Evolutionary conservation across 2,888 invertebrate species (phyloP), one percentile per base, ranked within the genome.

Genomic region (Drosophila diplacantha): DNA sequence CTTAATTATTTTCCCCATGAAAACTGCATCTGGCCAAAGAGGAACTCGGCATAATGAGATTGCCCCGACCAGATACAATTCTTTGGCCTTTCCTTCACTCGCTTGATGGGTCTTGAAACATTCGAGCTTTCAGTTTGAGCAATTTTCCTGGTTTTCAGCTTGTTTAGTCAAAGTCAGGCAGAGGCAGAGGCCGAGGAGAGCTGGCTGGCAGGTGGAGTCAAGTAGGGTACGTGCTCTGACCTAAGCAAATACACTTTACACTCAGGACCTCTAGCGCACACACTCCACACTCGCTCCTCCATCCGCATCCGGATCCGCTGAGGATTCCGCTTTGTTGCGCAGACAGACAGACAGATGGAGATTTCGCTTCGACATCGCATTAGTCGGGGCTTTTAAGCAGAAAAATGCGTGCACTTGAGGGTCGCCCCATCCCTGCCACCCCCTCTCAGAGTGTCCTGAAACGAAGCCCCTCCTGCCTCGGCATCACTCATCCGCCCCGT

Each of bases 331-430:
- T 75, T 75, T 79, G 84, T 75, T 79, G 84, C 82, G 81, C 68
- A 67, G 43, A 39, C 44, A 46, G 44, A 44, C 43, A 78, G 78
- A 81, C 81, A 78, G 75, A 69, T 50, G 69, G 61, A 39, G 55
- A 47, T 56, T 61, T 37, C 41, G 52, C 29, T 66, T 58, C 55
- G 51, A 46, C 63, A 55, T 71, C 81, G 74, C 84, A 82, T 84
- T 84, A 80, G 80, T 83, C 75, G 75, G 69, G 83, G 80, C 84
- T 82, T 82, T 80, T 82, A 84, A 82, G 84, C 80, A 80, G 75
- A 84, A 84, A 80, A 80, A 82, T 80, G 80, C 84, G 84, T 80
- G 75, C 83, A 75, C 84, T 84, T 80, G 69, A 77, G 66, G 50
- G 58, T 44, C 4, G 16, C 58, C 55, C 38, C 43, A 46, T n/a